phyloP scores from a whole-genome alignment of 1,140 invertebrate species.

The Thaumatotibia leucotreta region DNA sequence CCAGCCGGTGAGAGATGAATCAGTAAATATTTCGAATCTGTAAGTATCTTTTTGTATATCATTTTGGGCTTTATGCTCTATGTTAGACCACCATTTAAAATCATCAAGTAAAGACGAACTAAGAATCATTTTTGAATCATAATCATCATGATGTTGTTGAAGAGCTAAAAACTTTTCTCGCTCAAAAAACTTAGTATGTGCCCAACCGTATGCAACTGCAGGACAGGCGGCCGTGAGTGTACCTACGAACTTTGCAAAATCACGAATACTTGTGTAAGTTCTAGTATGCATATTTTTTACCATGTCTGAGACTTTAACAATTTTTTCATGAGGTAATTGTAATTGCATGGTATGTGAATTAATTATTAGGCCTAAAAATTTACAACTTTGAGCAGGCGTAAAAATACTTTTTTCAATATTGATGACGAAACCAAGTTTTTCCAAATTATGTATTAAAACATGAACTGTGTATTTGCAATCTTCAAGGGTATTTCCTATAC shows the following conservation, averaged over 20 bases:
- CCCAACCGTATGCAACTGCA: slow-evolving; percentile 8
- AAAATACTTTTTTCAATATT: slow-evolving; percentile 13
- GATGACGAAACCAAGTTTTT: slow-evolving; percentile 13
- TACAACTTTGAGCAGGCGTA: not conserved
- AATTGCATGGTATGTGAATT: not conserved
- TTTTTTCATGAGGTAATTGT: not conserved
- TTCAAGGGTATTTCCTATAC: slow-evolving; percentile 22
- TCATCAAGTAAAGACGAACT: not conserved
- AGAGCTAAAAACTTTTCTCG: slow-evolving; percentile 8
- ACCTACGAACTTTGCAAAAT: slow-evolving; percentile 9
- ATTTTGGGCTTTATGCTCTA: not conserved
- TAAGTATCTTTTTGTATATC: slow-evolving; percentile 12
- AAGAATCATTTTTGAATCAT: slow-evolving; percentile 7
- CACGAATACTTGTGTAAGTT: not conserved
- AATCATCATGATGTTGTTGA: slow-evolving; percentile 3
- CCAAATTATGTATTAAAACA: not conserved
- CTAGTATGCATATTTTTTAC: no score
- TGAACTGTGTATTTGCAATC: not conserved
- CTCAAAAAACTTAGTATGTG: slow-evolving; percentile 13
- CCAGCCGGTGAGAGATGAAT: slow-evolving; percentile 16
- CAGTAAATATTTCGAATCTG: slow-evolving; percentile 13
- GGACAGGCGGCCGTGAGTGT: slow-evolving; percentile 10
- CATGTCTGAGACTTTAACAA: not conserved
- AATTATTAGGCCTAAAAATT: not conserved
- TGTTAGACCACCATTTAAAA: slow-evolving; percentile 7